Evolutionary conservation across 2,888 invertebrate species (phyloP).

Genomic region (Meiosimyza platycephala): DNA sequence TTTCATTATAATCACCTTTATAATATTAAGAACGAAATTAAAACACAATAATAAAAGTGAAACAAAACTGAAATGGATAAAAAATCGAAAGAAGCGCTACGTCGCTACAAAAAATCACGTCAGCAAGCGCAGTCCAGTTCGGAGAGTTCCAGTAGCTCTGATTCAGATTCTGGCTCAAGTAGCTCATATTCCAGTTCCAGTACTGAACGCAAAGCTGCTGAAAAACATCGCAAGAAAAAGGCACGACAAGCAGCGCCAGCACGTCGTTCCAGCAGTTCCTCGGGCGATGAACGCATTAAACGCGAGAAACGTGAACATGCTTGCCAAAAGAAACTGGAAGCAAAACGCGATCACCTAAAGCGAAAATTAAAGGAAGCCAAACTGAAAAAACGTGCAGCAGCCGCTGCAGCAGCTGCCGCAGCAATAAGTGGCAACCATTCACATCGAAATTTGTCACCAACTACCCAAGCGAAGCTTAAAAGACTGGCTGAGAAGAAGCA

Average conservation of each 20-base stretch:
- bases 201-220: conserved; percentile 50
- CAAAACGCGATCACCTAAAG: conserved; percentile 64
- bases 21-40: too few relatives aligned
- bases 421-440: conserved; percentile 56
- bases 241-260: conserved; percentile 60
- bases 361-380: conserved; percentile 65
- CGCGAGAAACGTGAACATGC: conserved; percentile 62
- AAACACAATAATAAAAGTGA: too few relatives aligned
- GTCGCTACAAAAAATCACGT: conserved; percentile 64
- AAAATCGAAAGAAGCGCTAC: conserved; percentile 62
- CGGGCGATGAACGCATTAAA: conserved; percentile 69
- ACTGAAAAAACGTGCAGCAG: conserved; percentile 59
- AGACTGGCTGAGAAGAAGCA: conserved; percentile 63
- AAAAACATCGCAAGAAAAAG: conserved; percentile 68
- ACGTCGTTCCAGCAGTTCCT: conserved; percentile 73
- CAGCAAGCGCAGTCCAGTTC: conserved; percentile 62
- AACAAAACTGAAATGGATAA: conserved; percentile 58
- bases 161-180: conserved; percentile 61
- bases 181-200: conserved; percentile 64
- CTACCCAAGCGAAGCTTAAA: conserved; percentile 62
- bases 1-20: too few relatives aligned
- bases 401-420: conserved; percentile 53
- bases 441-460: conserved; percentile 59
- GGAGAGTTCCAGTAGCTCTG: conserved; percentile 60
- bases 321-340: conserved; percentile 65